Evolutionary conservation across 2,113 vertebrate species (phyloP).

Genomic region (Bungarus multicinctus): DNA sequence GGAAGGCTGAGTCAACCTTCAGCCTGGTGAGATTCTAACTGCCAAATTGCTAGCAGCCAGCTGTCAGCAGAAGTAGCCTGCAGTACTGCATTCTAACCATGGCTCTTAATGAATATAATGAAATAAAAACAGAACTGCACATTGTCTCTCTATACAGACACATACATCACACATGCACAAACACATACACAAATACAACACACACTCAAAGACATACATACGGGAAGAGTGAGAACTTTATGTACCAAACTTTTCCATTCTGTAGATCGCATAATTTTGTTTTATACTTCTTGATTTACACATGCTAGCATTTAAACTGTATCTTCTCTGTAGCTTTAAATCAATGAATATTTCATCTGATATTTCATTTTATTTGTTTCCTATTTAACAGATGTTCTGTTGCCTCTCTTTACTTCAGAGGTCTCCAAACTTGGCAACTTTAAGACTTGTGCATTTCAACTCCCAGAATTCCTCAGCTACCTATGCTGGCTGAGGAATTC

Average conservation of each 20-base stretch:
- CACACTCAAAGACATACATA: not conserved
- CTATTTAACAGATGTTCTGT: not conserved
- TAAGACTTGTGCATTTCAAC: too few relatives aligned
- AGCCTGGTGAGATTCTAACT: too few relatives aligned
- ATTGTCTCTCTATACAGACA: not conserved
- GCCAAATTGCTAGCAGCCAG: too few relatives aligned
- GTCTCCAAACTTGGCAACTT: too few relatives aligned
- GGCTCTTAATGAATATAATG: not conserved
- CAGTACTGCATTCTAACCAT: too few relatives aligned
- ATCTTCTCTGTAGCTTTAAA: not conserved
- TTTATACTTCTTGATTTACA: not conserved
- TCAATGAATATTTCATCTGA: not conserved
- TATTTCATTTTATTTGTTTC: not conserved
- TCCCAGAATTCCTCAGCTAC: too few relatives aligned
- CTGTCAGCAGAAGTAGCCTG: too few relatives aligned
- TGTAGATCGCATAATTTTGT: not conserved
- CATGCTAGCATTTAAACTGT: not conserved
- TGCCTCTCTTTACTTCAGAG: not conserved
- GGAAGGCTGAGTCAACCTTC: too few relatives aligned
- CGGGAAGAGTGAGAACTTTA: not conserved
- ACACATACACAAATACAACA: not conserved
- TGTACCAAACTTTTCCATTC: not conserved
- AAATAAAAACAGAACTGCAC: not conserved
- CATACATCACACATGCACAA: not conserved
- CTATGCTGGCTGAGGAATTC: too few relatives aligned